phyloP scores from a whole-genome alignment of 2,797 vertebrate species.

The Selene dorsalis region DNA sequence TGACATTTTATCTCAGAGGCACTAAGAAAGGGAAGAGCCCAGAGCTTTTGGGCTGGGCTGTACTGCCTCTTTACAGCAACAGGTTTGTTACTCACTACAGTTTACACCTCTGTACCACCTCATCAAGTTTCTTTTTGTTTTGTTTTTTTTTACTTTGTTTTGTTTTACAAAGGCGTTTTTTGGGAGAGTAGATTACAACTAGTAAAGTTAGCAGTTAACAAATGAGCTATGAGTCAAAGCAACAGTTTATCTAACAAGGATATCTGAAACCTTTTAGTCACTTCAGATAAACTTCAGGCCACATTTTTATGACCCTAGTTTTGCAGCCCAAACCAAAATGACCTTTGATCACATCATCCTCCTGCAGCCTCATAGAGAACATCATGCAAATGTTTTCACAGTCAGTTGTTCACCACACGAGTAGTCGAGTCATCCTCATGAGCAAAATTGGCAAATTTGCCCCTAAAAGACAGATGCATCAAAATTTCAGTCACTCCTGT shows the following conservation, averaged over 20 bases:
- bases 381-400: too few species aligned
- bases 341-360: too few species aligned
- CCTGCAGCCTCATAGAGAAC: too few species aligned
- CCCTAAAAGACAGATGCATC: not conserved
- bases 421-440: too few species aligned
- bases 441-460: too few species aligned
- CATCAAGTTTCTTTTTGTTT: not conserved
- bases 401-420: too few species aligned
- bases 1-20: constrained; percentile 78
- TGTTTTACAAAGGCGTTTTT: not conserved
- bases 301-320: too few species aligned
- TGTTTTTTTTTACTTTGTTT: too few species aligned
- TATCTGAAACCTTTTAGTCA: not conserved
- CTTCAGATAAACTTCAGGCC: not conserved
- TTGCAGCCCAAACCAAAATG: too few species aligned
- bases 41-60: constrained; percentile 79
- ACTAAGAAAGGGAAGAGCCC: constrained; percentile 74
- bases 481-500: not conserved
- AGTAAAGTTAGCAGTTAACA: not conserved
- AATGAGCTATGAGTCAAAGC: too few species aligned
- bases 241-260: not conserved
- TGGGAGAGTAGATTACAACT: not conserved
- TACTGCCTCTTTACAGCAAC: constrained; percentile 78
- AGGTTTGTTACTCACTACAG: constrained; percentile 52
- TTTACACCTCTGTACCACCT: not conserved